Evolutionary conservation across 2,888 invertebrate species (phyloP).

Genomic region (Nymphalis c-album): DNA sequence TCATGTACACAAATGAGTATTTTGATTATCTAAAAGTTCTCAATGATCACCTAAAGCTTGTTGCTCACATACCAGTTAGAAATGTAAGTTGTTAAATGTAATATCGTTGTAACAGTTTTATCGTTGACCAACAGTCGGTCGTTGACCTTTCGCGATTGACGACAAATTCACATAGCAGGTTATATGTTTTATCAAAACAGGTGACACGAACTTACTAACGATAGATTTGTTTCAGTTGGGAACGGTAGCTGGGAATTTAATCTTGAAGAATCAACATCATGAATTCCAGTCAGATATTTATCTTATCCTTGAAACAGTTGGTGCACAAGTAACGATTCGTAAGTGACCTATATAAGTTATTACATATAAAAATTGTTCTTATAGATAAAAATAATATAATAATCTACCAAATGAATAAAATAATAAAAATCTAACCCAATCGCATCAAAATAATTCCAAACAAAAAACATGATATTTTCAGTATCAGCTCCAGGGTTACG

Average conservation of each 20-base stretch:
- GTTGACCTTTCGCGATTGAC: too few species aligned
- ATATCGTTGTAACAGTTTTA: too few species aligned
- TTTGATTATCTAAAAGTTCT: constrained; percentile 72
- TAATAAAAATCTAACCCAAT: too few species aligned
- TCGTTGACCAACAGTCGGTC: too few species aligned
- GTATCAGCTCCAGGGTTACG: constrained; percentile 26
- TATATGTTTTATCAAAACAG: too few species aligned
- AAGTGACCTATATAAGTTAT: constrained; percentile 36
- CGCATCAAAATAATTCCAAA: too few species aligned
- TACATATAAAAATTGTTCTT: too few species aligned
- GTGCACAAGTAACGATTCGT: constrained; percentile 60
- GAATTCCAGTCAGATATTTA: constrained; percentile 88
- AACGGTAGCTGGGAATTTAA: constrained; percentile 86
- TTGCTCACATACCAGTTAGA: constrained; percentile 86
- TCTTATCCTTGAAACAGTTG: constrained; percentile 68
- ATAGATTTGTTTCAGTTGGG: constrained; percentile 74
- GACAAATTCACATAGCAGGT: too few species aligned
- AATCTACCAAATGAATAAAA: too few species aligned
- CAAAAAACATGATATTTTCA: constrained; percentile 20
- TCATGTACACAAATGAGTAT: background rate
- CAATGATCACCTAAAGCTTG: constrained; percentile 83
- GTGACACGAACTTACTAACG: background rate
- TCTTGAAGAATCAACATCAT: constrained; percentile 83
- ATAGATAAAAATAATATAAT: too few species aligned
- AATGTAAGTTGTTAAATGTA: constrained; percentile 77